phyloP scores from a whole-genome alignment of 2,113 vertebrate species.

The Burhinus oedicnemus region DNA sequence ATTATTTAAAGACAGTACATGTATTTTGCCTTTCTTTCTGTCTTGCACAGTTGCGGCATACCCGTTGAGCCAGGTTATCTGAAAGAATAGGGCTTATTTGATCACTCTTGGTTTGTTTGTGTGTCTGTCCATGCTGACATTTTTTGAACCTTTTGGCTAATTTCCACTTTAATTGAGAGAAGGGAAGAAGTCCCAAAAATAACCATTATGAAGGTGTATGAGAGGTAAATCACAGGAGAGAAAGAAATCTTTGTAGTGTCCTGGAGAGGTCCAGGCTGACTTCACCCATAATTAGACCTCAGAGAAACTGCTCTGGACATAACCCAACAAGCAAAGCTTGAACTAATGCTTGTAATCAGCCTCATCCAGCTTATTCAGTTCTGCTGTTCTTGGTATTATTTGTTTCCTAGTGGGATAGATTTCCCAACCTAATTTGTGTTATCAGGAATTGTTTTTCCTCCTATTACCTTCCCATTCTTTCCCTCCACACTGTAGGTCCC shows the following conservation, averaged over 20 bases:
- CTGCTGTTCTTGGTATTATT: not conserved
- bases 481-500: not conserved
- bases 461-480: conserved; percentile 32
- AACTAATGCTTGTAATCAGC: not conserved
- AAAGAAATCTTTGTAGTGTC: not conserved
- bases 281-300: not conserved
- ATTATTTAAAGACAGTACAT: not conserved
- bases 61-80: not conserved
- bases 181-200: not conserved
- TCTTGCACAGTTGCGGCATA: not conserved
- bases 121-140: not conserved
- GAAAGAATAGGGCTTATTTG: not conserved
- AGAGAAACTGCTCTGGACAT: not conserved
- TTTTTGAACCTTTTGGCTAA: not conserved
- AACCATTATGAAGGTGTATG: not conserved
- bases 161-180: not conserved
- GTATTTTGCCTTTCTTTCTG: not conserved
- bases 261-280: not conserved
- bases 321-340: not conserved
- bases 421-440: conserved; percentile 52
- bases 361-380: not conserved
- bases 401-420: conserved; percentile 7
- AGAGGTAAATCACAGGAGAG: not conserved
- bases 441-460: conserved; percentile 5
- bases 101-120: not conserved